A percentile compares a stretch with the other conserved stretches of the same genome.
Conservation (phyloP, 2,113 vertebrate genomes). For the Speoplatyrhinus poulsoni region DNA sequence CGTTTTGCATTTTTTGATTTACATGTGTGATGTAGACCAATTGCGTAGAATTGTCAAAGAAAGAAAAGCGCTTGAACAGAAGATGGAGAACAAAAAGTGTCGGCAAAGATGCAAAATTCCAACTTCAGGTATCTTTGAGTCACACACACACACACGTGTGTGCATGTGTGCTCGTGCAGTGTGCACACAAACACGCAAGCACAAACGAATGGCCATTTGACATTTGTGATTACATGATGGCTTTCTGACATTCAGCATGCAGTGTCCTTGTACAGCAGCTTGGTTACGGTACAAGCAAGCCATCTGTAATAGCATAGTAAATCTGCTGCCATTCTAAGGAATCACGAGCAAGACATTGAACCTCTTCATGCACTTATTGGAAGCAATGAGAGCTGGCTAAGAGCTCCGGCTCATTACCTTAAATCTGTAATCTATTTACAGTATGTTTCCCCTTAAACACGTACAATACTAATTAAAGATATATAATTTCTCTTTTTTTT, state of each 20-base stretch:
- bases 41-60: slow-evolving; percentile 99
- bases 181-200: slow-evolving; percentile 17
- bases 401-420: not conserved
- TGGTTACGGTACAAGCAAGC: not conserved
- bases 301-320: not conserved
- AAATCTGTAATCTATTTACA: not conserved
- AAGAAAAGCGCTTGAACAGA: slow-evolving; percentile 98
- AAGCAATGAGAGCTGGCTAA: too few relatives aligned
- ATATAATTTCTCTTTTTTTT: not conserved
- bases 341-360: not conserved
- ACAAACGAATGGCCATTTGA: not conserved
- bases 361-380: not conserved
- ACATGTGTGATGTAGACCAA: slow-evolving; percentile 90
- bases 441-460: not conserved
- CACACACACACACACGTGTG: not conserved
- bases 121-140: slow-evolving; percentile 90
- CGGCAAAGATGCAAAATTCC: slow-evolving; percentile 99
- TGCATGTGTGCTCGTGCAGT: not conserved
- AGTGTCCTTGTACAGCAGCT: not conserved
- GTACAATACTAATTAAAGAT: not conserved
- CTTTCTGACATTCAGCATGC: not conserved
- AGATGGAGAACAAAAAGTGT: slow-evolving; percentile 99
- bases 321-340: not conserved
- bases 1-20: slow-evolving; percentile 69
- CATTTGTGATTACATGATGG: not conserved